Conservation (phyloP, 2,797 vertebrate genomes). For the Orestias chungarensis region DNA sequence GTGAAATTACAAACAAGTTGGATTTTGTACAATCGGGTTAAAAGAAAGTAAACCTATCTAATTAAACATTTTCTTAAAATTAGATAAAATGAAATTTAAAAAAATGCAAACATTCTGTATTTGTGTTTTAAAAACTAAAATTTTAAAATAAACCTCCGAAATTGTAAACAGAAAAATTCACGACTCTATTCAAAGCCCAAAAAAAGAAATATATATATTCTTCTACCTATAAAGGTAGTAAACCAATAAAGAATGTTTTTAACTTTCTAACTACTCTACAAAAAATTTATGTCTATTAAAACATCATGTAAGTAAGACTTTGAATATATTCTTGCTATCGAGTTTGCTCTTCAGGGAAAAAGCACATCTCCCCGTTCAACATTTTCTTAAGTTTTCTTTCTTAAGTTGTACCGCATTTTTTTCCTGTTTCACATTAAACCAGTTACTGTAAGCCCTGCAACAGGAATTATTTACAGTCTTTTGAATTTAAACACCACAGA, state of each 20-base stretch:
- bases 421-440: slow-evolving; percentile 25
- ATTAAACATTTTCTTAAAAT: neutral
- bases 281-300: slow-evolving; percentile 52
- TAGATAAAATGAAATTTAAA: neutral
- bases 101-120: neutral
- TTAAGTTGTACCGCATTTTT: slow-evolving; percentile 10
- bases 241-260: slow-evolving; percentile 28
- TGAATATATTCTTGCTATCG: slow-evolving; percentile 20
- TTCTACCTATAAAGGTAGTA: neutral
- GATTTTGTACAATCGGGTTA: too few species aligned
- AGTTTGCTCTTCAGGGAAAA: slow-evolving; percentile 42
- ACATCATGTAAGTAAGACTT: slow-evolving; percentile 45
- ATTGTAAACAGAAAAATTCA: neutral
- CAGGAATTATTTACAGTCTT: slow-evolving; percentile 39
- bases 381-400: slow-evolving; percentile 20
- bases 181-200: neutral
- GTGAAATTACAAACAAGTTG: neutral
- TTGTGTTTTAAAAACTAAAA: neutral
- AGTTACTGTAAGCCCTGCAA: slow-evolving; percentile 13
- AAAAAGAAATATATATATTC: neutral
- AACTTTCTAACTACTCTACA: slow-evolving; percentile 58
- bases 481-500: slow-evolving; percentile 24
- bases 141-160: slow-evolving; percentile 2
- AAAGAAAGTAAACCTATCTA: neutral
- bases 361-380: slow-evolving; percentile 22